Evolutionary conservation across 2,797 vertebrate species (phyloP).

Genomic region (Pampus argenteus): DNA sequence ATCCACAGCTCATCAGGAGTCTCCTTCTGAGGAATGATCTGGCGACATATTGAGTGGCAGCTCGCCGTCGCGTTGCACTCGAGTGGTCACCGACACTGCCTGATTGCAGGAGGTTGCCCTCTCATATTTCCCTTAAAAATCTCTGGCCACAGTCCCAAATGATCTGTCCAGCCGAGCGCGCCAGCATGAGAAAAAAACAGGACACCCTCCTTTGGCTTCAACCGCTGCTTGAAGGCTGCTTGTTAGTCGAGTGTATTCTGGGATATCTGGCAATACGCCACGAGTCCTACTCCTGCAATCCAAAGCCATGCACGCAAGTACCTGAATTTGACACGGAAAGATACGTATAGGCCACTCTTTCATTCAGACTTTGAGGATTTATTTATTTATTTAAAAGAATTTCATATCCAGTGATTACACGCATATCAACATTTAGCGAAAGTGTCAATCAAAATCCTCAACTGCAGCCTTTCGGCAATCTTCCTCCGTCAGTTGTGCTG

Average conservation of each 20-base stretch:
- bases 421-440: not conserved
- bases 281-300: conserved; percentile 26
- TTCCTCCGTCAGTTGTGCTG: too few species aligned
- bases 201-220: conserved; percentile 34
- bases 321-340: conserved; percentile 45
- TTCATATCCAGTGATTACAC: too few species aligned
- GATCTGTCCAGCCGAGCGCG: conserved; percentile 58
- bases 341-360: conserved; percentile 4
- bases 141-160: conserved; percentile 67
- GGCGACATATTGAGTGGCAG: conserved; percentile 63
- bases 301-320: conserved; percentile 33
- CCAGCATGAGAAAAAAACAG: conserved; percentile 50
- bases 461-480: conserved; percentile 3
- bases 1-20: conserved; percentile 52
- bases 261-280: conserved; percentile 59
- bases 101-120: conserved; percentile 73
- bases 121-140: conserved; percentile 72
- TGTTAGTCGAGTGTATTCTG: conserved; percentile 54
- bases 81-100: conserved; percentile 67
- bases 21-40: conserved; percentile 54
- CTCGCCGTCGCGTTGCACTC: conserved; percentile 58
- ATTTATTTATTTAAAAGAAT: too few species aligned
- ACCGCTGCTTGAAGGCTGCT: conserved; percentile 52
- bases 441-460: conserved; percentile 5
- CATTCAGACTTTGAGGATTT: too few species aligned